Evolutionary conservation across 2,797 vertebrate genomes (phyloP).

Genomic region (Poecile montanus): DNA sequence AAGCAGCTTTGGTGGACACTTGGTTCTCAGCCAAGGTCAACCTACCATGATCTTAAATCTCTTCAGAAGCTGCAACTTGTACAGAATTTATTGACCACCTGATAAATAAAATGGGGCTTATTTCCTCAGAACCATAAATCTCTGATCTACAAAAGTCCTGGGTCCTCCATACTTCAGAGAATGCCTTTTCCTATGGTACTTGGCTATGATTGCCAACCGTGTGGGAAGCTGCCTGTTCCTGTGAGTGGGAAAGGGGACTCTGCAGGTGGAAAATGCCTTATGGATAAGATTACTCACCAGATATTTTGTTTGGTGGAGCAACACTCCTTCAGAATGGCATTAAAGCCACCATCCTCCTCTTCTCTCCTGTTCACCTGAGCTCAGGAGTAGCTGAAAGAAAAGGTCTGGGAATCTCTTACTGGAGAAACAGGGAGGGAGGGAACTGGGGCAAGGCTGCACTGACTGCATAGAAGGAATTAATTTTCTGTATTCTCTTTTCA

Average conservation of each 20-base stretch:
- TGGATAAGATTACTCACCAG: neutral
- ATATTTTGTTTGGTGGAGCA: neutral
- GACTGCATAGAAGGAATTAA: neutral
- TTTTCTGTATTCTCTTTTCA: neutral
- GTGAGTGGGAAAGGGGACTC: neutral
- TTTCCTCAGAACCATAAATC: neutral
- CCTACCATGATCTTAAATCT: neutral
- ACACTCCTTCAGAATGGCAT: neutral
- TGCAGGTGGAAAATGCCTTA: neutral
- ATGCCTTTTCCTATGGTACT: neutral
- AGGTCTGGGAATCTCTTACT: neutral
- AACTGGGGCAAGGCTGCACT: neutral
- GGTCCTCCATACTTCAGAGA: neutral
- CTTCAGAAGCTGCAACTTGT: neutral
- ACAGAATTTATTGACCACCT: neutral
- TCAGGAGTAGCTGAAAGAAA: neutral
- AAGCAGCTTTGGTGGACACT: neutral
- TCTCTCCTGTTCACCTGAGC: fast-evolving
- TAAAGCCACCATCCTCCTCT: neutral
- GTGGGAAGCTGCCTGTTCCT: neutral
- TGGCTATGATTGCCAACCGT: neutral
- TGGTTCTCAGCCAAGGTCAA: neutral
- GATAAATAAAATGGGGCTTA: neutral
- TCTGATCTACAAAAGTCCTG: neutral
- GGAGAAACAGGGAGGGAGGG: neutral